Base-by-base conservation (phyloP, 2,888 invertebrate species). In the Venustoraphidia nigricollis region DNA sequence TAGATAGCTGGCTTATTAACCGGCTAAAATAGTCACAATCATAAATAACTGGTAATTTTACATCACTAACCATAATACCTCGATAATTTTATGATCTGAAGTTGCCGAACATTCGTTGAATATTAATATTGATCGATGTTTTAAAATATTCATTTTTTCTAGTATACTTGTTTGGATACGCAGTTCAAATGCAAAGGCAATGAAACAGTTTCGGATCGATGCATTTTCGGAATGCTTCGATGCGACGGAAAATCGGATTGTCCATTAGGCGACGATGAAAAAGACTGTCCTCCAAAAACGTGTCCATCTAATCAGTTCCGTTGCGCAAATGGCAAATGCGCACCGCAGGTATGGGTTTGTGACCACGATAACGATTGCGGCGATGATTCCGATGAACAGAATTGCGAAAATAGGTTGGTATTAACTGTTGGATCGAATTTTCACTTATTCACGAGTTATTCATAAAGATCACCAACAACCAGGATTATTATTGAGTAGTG, bases 281-380 rank as follows among this genome's bases (percentile, higher is more conserved):
- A 58, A 1, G 73, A 78, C 55, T 89, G 89, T 59, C 76, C 79
- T 45, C 77, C 79, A 14, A 69, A 74, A 41, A 75, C 77, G 35
- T 86, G 86, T 62, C 76, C 80, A 36, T 72, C 76, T 37, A 76
- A 75, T 57, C 77, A 79, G 60, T 83, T 82, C 63, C 73, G 75
- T 55, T 87, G 87, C 62, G 70, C 67, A 45, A 79, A 78, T 62
- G 80, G 81, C 54, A 77, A 77, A 52, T 89, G 89, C 67, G 82
- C 89, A 62, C 84, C 87, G 27, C 70, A 72, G 27, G 82, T 84
- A 51, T 89, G 88, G 87, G 77, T 81, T 45, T 88, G 88, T 65
- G 88, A 88, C 68, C 77, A 73, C 13, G 84, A 84, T 62, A 71
- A 75, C 50, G 88, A 89, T 66, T 89, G 89, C 65, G 72, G 72